Percentiles rank a stretch among this genome's conserved stretches.
Evolutionary conservation across 2,113 vertebrate genomes (phyloP).

Genomic region (Mus musculus): DNA sequence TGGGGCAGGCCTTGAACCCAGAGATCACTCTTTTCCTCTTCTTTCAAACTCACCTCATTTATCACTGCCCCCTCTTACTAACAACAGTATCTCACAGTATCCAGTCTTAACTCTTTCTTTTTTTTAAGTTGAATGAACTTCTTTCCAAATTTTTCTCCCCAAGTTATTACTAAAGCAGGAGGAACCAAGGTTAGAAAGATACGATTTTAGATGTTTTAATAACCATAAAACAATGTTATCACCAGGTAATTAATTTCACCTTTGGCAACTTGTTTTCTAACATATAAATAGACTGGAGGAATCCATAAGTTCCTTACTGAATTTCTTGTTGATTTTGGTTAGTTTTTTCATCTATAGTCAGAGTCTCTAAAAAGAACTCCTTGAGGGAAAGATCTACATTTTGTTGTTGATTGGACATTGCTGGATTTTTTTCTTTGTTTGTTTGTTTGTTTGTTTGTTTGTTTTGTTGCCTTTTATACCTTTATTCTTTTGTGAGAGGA

Average conservation of each 20-base stretch:
- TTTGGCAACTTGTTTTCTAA: conserved; percentile 42
- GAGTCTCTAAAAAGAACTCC: not conserved
- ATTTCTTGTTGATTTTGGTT: conserved; percentile 24
- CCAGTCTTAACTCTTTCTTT: conserved; percentile 28
- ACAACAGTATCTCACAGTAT: conserved; percentile 44
- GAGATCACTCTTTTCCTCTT: conserved; percentile 66
- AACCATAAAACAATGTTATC: not conserved
- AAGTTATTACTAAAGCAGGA: conserved; percentile 49
- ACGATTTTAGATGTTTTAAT: conserved; percentile 61
- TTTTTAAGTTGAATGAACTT: conserved; percentile 68
- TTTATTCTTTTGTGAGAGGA: not conserved
- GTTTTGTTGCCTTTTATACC: not conserved
- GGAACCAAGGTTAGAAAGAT: conserved; percentile 68
- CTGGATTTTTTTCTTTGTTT: not conserved
- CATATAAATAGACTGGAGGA: conserved; percentile 23
- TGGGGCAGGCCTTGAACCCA: conserved; percentile 71
- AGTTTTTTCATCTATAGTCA: conserved; percentile 26
- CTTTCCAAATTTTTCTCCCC: not conserved
- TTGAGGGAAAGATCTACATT: conserved; percentile 27
- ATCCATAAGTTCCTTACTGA: conserved; percentile 12
- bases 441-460: not conserved
- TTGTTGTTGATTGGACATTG: conserved; percentile 49
- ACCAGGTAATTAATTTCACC: conserved; percentile 12
- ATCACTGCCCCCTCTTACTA: conserved; percentile 57
- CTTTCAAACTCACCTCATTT: conserved; percentile 61